These are phyloP conservation scores for Caenorhabditis parvicauda DNA, from an alignment of 2,888 invertebrate species.

Conservation along the genomic window DNA sequence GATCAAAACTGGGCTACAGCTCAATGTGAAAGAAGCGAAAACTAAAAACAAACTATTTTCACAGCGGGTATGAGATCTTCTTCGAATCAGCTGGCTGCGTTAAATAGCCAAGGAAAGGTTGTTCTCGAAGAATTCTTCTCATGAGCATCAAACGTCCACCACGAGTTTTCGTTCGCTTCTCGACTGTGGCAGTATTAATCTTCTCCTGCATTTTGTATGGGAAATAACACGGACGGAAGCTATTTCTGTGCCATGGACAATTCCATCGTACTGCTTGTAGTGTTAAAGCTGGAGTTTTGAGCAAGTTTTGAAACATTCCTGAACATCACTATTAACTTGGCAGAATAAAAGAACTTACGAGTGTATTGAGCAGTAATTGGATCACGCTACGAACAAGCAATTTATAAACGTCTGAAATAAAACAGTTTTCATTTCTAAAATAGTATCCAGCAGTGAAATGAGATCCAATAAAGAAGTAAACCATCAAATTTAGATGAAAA, in stretches of 20 bases:
- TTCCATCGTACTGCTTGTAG: slow-evolving; percentile 48
- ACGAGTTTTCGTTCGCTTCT: slow-evolving; percentile 41
- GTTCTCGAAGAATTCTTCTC: slow-evolving; percentile 52
- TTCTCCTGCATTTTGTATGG: slow-evolving; percentile 55
- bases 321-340: no score
- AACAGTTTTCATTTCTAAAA: no score
- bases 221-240: slow-evolving; percentile 53
- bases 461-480: no score
- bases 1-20: no score
- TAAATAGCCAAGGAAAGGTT: slow-evolving; percentile 52
- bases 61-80: slow-evolving; percentile 44
- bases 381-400: no score
- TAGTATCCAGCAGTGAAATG: no score
- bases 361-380: no score
- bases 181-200: slow-evolving; percentile 46
- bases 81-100: slow-evolving; percentile 36
- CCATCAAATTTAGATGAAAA: no score
- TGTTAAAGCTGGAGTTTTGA: slow-evolving; percentile 10
- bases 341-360: no score
- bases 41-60: slow-evolving; percentile 6
- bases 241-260: slow-evolving; percentile 58
- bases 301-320: slow-evolving; percentile 22
- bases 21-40: background rate
- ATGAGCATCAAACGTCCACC: slow-evolving; percentile 55
- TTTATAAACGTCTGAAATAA: no score